Base-by-base conservation (phyloP, 2,113 vertebrate species). In the Acrocephalus kingi region DNA sequence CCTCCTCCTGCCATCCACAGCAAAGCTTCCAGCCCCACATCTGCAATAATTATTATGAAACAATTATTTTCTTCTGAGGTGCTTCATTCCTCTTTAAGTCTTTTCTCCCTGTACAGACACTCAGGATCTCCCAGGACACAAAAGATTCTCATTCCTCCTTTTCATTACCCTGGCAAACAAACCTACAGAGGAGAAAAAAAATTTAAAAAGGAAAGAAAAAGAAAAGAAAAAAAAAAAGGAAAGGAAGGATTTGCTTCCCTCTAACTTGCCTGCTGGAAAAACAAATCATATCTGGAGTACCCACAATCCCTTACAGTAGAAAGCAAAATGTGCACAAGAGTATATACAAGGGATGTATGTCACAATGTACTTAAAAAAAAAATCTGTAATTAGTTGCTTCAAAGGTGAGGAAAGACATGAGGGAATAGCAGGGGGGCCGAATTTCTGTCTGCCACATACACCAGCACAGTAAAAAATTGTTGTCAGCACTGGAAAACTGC, bases 91-190 rank as follows among this genome's bases (percentile, higher is more conserved):
- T 68, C 49, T 91, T 33, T 28, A 21, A 62, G 51, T 17, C n/a
- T 67, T 62, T 61, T 49, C 35, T 39, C 43, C 56, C 43, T 0
- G 0, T 13, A 67, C 23, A 81, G 18, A 46, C 7, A 23, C 20
- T 49, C n/a, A 15, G 30, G 19, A 59, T 77, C 59, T 84, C 46
- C 41, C 55, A 66, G 55, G 45, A 91, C 27, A 75, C 18, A 67
- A 35, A 63, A 95, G 61, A 63, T 51, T 52, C 13, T 61, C 2
- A 12, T 62, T 94, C 84, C 84, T 67, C 59, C 23, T 59, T 84
- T 87, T 52, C 19, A 24, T 51, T 71, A 81, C 14, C 43, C 20
- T 28, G 15, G 19, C 6, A 87, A 77, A 55, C 28, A 89, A 89
- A 90, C 15, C 9, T 61, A 27, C 2, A 17, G 18, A 16, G 8